Evolutionary conservation across 2,113 vertebrate species (phyloP).

Genomic region (Psittacula cyanocephala): DNA sequence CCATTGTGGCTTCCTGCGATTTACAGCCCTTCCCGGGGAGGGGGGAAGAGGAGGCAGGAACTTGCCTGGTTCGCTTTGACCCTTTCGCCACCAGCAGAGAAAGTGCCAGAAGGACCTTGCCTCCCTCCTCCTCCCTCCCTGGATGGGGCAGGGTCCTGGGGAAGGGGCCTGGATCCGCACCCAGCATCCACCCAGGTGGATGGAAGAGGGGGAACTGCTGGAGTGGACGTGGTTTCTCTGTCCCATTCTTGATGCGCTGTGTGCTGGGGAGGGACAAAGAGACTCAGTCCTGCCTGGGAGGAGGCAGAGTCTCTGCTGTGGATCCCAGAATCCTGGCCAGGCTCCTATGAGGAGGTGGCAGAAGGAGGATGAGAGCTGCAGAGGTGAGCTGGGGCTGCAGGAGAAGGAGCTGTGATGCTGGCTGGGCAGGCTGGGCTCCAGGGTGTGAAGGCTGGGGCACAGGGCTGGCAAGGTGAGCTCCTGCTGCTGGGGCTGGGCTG

Average conservation of each 20-base stretch:
- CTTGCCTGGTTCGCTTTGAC: background rate
- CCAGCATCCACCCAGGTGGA: background rate
- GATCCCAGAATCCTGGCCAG: background rate
- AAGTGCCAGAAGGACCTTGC: background rate
- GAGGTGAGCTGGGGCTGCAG: background rate
- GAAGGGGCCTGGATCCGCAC: background rate
- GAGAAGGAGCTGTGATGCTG: background rate
- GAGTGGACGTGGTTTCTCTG: accelerated
- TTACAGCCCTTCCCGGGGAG: slow-evolving; percentile 54
- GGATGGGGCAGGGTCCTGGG: background rate
- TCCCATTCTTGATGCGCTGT: accelerated
- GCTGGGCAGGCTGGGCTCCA: background rate
- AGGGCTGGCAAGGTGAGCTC: background rate
- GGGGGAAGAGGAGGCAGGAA: slow-evolving; percentile 17
- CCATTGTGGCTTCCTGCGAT: slow-evolving; percentile 56
- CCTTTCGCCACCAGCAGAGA: background rate
- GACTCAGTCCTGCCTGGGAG: background rate
- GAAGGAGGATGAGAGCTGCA: background rate
- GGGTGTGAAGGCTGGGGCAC: background rate
- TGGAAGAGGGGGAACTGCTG: background rate
- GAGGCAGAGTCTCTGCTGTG: background rate
- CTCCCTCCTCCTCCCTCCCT: accelerated
- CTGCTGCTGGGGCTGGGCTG: background rate
- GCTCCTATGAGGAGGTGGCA: background rate
- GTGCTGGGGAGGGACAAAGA: background rate